Evolutionary conservation across 2,888 invertebrate species (phyloP).

Genomic region (Sarcophaga caerulescens): DNA sequence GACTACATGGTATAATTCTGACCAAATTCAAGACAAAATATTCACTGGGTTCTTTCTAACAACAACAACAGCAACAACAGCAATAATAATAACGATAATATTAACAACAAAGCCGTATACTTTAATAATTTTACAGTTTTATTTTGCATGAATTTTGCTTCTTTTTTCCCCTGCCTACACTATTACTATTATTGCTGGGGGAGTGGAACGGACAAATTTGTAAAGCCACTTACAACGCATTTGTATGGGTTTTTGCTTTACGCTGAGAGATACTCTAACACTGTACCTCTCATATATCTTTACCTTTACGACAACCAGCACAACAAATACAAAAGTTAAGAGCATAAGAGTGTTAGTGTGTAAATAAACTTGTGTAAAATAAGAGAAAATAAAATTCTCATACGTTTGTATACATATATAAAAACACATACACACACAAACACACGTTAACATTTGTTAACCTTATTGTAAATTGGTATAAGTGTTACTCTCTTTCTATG

Average conservation of each 20-base stretch:
- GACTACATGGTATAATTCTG: too few species aligned
- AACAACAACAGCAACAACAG: neutral
- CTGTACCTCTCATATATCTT: neutral
- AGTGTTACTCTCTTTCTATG: slow-evolving; percentile 18
- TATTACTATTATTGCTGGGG: neutral
- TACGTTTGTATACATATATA: neutral
- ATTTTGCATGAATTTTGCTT: neutral
- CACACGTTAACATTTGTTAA: neutral
- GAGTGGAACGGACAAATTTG: neutral
- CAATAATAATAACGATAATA: neutral
- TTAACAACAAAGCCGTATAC: neutral
- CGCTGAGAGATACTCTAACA: neutral
- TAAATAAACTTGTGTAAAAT: neutral
- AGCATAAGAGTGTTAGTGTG: neutral
- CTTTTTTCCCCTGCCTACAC: neutral
- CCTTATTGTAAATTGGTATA: neutral
- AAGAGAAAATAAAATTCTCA: neutral
- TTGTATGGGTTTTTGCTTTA: neutral
- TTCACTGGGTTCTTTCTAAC: too few species aligned
- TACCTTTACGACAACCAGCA: neutral
- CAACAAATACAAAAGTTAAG: neutral
- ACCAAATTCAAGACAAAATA: too few species aligned
- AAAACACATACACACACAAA: too few species aligned
- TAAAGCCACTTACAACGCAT: slow-evolving; percentile 45
- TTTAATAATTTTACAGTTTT: slow-evolving; percentile 3